Percentiles rank a stretch among this genome's conserved stretches.
Conservation (phyloP, 2,113 vertebrate species). For the Bolborhynchus lineola region DNA sequence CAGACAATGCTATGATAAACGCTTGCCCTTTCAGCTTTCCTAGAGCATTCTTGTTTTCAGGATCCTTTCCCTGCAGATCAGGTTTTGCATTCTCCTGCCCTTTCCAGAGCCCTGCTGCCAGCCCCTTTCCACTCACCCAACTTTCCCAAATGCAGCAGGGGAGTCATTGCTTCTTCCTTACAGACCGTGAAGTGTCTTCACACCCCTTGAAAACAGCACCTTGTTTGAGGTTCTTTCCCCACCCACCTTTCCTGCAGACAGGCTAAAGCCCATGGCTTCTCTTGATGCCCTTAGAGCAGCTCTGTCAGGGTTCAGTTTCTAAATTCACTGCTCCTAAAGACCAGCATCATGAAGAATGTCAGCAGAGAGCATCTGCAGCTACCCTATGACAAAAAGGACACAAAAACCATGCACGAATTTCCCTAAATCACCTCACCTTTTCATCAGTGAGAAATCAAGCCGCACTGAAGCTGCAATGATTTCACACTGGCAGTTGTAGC, state of each 20-base stretch:
- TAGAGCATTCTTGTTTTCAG: neutral
- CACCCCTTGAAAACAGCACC: neutral
- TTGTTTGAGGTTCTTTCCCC: neutral
- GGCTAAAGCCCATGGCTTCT: neutral
- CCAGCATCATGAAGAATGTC: fast-evolving
- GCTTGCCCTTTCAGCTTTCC: neutral
- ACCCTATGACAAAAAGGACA: fast-evolving
- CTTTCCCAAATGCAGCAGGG: neutral
- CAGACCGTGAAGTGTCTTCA: neutral
- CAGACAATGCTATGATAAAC: neutral
- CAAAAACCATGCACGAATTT: fast-evolving
- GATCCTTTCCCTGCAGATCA: neutral
- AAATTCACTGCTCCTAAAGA: neutral
- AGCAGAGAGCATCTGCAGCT: neutral
- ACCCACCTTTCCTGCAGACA: neutral
- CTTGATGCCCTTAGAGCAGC: neutral
- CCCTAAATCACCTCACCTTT: neutral
- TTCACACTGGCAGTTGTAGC: neutral
- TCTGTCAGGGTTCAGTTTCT: neutral
- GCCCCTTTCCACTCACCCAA: neutral
- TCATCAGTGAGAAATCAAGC: neutral
- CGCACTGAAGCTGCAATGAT: neutral
- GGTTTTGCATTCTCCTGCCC: neutral
- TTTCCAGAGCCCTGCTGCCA: neutral
- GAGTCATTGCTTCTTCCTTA: neutral